Percentiles rank a stretch among this genome's conserved stretches.
These are phyloP conservation scores for Drosophila truncata DNA, from an alignment of 1,140 invertebrate genomes.

Conservation along the genomic window DNA sequence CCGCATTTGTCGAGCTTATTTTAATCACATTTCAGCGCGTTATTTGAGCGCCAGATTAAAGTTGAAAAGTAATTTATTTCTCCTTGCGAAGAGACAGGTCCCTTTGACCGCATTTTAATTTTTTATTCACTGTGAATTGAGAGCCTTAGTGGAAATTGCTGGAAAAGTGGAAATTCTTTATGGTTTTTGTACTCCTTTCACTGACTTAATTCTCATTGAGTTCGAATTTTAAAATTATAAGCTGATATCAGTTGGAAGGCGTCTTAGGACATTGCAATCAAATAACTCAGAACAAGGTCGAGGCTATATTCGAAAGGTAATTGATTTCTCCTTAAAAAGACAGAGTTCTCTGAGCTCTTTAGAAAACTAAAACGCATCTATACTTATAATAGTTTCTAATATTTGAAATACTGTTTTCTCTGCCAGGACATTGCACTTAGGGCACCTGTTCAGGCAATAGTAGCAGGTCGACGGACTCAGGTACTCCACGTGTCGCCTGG, in stretches of 20 bases:
- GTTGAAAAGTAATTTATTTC: slow-evolving; percentile 53
- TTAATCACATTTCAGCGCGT: slow-evolving; percentile 43
- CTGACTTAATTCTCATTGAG: too few species aligned
- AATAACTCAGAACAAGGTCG: too few species aligned
- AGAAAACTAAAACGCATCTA: too few species aligned
- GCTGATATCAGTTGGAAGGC: neutral
- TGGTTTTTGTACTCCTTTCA: neutral
- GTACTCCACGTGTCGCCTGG: slow-evolving; percentile 14
- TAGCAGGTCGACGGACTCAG: neutral
- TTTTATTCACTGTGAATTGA: neutral
- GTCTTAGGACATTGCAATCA: too few species aligned
- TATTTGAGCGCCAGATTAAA: slow-evolving; percentile 31
- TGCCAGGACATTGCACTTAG: neutral
- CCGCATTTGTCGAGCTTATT: slow-evolving; percentile 16
- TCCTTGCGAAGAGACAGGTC: slow-evolving; percentile 4
- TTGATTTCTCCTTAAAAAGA: too few species aligned
- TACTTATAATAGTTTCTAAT: too few species aligned
- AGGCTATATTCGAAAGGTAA: too few species aligned
- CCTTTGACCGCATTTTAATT: neutral
- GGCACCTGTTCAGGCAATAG: neutral
- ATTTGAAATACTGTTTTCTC: neutral
- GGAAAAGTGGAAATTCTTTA: neutral
- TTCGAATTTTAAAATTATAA: too few species aligned
- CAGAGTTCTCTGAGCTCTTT: too few species aligned
- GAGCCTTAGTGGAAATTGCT: neutral